Base-by-base conservation (phyloP, 2,797 vertebrate genomes). In the Gephyroberyx darwinii region DNA sequence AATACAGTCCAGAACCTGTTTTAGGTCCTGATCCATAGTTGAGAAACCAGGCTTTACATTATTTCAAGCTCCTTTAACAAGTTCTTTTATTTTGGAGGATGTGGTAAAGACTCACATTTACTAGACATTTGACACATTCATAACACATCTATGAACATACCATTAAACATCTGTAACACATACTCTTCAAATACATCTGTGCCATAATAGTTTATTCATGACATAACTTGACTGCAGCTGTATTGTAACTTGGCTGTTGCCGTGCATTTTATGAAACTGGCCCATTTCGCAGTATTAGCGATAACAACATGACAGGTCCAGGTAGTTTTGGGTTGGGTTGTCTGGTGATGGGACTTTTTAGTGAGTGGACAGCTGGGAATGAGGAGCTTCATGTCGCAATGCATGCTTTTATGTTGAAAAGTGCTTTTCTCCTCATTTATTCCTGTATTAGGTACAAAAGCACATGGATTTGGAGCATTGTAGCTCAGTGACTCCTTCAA, bases 81-180 rank as follows among this genome's bases (percentile, higher is more conserved):
- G 79, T 80, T 74, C 64, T 62, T 84, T 79, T 80, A 59, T 82
- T 83, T 85, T 70, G 77, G 75, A 82, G 81, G 63, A 77, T 17
- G 51, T 77, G 82, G 69, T 80, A 77, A 86, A 80, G 35, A 60
- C 80, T 82, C 63, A 81, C 53, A 54, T 88, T 89, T 86, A 88
- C 80, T 70, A 75, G 82, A 86, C 75, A 74, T 84, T 76, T 87
- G 86, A 90, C 84, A 86, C 82, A 76, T 88, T 89, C 74, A 83
- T 85, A 83, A 83, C 79, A 89, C 82, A 75, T 83, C 78, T 59
- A 82, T 78, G 80, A 84, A 85, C 74, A 78, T 77, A 73, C 50
- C 63, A 48, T 60, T 69, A 72, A 30, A 89, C 84, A 90, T 83
- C 82, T 88, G 82, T 71, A 67, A 77, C 62, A 68, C 80, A 79